Percentiles rank a stretch among this genome's conserved stretches.
Conservation (phyloP, 2,113 vertebrate genomes). For the Prionailurus bengalensis region DNA sequence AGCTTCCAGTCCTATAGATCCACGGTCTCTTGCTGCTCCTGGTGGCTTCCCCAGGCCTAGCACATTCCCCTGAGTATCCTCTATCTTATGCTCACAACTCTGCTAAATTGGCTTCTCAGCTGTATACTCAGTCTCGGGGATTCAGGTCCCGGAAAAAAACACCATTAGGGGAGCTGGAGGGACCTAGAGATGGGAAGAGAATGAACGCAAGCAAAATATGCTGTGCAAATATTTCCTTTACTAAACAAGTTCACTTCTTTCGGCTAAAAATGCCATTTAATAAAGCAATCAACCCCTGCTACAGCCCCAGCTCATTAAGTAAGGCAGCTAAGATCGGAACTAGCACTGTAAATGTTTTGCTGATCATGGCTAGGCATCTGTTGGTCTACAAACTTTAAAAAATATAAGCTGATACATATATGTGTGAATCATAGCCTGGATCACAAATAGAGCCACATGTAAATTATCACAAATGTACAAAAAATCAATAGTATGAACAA, state of each 20-base stretch:
- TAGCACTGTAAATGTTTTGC: neutral
- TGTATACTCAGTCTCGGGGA: neutral
- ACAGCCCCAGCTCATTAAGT: neutral
- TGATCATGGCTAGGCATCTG: neutral
- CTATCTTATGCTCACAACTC: neutral
- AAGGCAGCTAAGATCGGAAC: constrained; percentile 24
- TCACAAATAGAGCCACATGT: neutral
- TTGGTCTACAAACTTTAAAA: constrained; percentile 27
- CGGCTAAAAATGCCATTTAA: constrained; percentile 20
- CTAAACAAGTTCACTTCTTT: neutral
- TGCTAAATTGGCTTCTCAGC: neutral
- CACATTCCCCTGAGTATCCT: neutral
- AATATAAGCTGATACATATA: neutral
- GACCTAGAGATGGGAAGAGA: neutral
- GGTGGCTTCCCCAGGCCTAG: neutral
- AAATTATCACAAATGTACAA: neutral
- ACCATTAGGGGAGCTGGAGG: neutral
- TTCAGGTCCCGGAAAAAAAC: neutral
- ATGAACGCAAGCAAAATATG: constrained; percentile 1
- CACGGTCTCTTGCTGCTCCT: neutral
- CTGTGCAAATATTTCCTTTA: constrained; percentile 32
- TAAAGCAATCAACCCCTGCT: neutral
- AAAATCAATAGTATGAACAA: neutral
- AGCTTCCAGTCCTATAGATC: neutral
- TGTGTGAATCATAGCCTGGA: neutral